Percentiles rank a stretch among this genome's conserved stretches.
Conservation (phyloP, 1,140 invertebrate genomes). For the Leucophenga varia region DNA sequence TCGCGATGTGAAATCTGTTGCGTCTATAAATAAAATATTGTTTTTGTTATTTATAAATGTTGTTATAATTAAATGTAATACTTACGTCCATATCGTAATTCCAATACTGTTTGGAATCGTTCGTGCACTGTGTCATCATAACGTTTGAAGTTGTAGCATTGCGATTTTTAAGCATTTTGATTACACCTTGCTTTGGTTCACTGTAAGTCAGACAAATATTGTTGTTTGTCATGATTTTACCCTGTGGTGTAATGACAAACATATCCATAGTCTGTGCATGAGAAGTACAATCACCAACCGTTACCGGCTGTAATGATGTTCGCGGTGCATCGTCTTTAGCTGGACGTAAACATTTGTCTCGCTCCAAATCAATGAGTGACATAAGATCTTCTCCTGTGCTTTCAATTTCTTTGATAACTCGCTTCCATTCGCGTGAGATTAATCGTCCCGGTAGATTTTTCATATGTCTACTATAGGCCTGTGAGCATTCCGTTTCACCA, state of each 20-base stretch:
- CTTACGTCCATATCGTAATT: constrained; percentile 53
- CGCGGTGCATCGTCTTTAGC: constrained; percentile 34
- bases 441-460: constrained; percentile 37
- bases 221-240: constrained; percentile 57
- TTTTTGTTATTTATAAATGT: not conserved
- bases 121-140: constrained; percentile 38
- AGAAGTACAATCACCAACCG: constrained; percentile 57
- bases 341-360: constrained; percentile 43
- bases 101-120: constrained; percentile 39
- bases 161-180: constrained; percentile 37
- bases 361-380: constrained; percentile 39
- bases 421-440: constrained; percentile 40
- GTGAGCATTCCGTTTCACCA: constrained; percentile 37
- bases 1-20: constrained; percentile 48
- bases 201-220: constrained; percentile 49
- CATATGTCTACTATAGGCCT: constrained; percentile 45
- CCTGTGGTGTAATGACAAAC: constrained; percentile 71
- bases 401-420: constrained; percentile 43
- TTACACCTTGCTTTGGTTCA: constrained; percentile 28
- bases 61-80: constrained; percentile 3
- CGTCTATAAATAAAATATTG: constrained; percentile 23
- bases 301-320: constrained; percentile 59
- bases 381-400: constrained; percentile 33
- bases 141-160: constrained; percentile 45
- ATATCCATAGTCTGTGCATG: constrained; percentile 66